These are phyloP conservation scores for Trematomus bernacchii DNA, from an alignment of 2,797 vertebrate genomes.

Conservation along the genomic window DNA sequence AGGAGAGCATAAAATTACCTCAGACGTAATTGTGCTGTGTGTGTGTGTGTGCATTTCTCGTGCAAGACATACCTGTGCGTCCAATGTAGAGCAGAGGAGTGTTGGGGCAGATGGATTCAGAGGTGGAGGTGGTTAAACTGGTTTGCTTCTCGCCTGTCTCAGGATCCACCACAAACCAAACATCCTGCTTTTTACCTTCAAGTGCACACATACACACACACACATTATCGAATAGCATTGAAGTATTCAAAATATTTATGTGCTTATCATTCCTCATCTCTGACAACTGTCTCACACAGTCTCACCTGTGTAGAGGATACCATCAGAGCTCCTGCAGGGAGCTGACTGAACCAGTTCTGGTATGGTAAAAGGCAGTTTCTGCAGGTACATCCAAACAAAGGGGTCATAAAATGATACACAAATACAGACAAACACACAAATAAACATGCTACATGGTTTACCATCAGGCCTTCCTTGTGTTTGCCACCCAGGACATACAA, in stretches of 20 bases:
- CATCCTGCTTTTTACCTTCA: slow-evolving; percentile 95
- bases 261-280: slow-evolving; percentile 16
- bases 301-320: slow-evolving; percentile 95
- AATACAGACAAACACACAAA: slow-evolving; percentile 1
- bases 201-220: neutral
- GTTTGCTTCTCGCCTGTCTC: slow-evolving; percentile 95
- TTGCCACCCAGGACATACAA: slow-evolving; percentile 94
- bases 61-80: slow-evolving; percentile 86
- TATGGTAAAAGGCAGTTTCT: slow-evolving; percentile 97
- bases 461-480: slow-evolving; percentile 95
- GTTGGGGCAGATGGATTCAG: slow-evolving; percentile 90
- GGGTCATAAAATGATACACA: slow-evolving; percentile 16
- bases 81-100: slow-evolving; percentile 94
- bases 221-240: neutral
- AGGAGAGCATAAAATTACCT: neutral
- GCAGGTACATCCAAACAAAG: slow-evolving; percentile 44
- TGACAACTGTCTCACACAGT: neutral
- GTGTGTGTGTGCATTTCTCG: neutral
- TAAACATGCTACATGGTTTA: slow-evolving; percentile 67
- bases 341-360: slow-evolving; percentile 97
- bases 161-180: slow-evolving; percentile 96
- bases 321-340: slow-evolving; percentile 96
- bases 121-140: slow-evolving; percentile 91
- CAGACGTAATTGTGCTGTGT: neutral
- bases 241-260: slow-evolving; percentile 1